phyloP scores from a whole-genome alignment of 2,113 vertebrate species.

The Indri indri region DNA sequence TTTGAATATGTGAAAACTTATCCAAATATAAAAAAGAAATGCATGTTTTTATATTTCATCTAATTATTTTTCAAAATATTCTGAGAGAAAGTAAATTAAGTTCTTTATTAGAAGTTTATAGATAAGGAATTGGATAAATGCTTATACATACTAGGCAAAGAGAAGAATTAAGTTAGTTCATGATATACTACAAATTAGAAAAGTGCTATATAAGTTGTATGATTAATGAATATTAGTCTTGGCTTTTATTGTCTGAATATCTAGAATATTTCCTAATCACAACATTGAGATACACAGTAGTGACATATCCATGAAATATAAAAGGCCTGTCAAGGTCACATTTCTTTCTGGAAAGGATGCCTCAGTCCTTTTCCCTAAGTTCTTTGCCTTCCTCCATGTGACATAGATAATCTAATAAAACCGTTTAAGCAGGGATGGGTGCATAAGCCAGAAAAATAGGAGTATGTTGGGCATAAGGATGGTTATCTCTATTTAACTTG shows the following conservation, averaged over 20 bases:
- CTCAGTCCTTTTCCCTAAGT: neutral
- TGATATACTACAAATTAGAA: neutral
- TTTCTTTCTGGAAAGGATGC: neutral
- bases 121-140: conserved; percentile 1
- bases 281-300: neutral
- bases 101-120: neutral
- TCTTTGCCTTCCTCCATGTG: neutral
- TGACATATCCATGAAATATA: neutral
- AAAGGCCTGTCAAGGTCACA: neutral
- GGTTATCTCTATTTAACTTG: neutral
- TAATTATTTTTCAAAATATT: conserved; percentile 42
- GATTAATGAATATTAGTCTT: neutral
- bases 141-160: neutral
- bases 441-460: neutral
- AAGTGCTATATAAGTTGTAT: neutral
- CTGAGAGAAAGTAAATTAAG: neutral
- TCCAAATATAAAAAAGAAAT: neutral
- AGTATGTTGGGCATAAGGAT: neutral
- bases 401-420: neutral
- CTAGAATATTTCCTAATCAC: neutral
- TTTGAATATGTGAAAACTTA: conserved; percentile 30
- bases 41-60: neutral
- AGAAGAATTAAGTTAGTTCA: neutral
- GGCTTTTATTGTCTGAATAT: neutral
- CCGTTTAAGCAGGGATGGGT: neutral